Percentiles rank a stretch among this genome's conserved stretches.
Evolutionary conservation across 1,140 invertebrate species (phyloP).

Genomic region (Procambarus virginalis): DNA sequence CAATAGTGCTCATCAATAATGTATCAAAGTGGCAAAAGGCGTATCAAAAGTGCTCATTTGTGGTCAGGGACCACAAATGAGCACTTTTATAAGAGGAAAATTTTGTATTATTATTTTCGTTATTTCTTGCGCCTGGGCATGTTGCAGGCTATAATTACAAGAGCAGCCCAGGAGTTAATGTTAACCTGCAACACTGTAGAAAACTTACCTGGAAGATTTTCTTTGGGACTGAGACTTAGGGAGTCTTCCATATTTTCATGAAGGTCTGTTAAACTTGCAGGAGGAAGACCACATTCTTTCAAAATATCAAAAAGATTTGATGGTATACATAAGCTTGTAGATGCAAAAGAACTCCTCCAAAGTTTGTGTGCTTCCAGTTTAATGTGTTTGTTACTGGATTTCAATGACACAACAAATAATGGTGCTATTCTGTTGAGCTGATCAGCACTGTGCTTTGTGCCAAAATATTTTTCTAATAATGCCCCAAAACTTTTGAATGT

Average conservation of each 20-base stretch:
- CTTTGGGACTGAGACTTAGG: slow-evolving; percentile 18
- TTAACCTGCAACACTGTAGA: neutral
- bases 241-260: slow-evolving; percentile 6
- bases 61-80: too few relatives aligned
- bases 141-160: too few relatives aligned
- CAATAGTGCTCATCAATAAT: too few relatives aligned
- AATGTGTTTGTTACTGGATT: slow-evolving; percentile 35
- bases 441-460: slow-evolving; percentile 16
- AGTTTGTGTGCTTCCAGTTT: slow-evolving; percentile 24
- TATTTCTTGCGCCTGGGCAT: too few relatives aligned
- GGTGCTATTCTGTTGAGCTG: slow-evolving; percentile 30
- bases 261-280: slow-evolving; percentile 26
- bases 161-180: too few relatives aligned
- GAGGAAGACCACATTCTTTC: slow-evolving; percentile 38
- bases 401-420: slow-evolving; percentile 19
- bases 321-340: slow-evolving; percentile 29
- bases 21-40: too few relatives aligned
- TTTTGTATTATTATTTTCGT: too few relatives aligned
- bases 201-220: slow-evolving; percentile 31
- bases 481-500: slow-evolving; percentile 32
- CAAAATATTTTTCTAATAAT: slow-evolving; percentile 34
- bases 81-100: too few relatives aligned
- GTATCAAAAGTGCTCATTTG: too few relatives aligned
- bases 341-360: slow-evolving; percentile 30
- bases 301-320: slow-evolving; percentile 22